Base-by-base conservation (phyloP, 1,140 invertebrate species). In the Spodoptera frugiperda region DNA sequence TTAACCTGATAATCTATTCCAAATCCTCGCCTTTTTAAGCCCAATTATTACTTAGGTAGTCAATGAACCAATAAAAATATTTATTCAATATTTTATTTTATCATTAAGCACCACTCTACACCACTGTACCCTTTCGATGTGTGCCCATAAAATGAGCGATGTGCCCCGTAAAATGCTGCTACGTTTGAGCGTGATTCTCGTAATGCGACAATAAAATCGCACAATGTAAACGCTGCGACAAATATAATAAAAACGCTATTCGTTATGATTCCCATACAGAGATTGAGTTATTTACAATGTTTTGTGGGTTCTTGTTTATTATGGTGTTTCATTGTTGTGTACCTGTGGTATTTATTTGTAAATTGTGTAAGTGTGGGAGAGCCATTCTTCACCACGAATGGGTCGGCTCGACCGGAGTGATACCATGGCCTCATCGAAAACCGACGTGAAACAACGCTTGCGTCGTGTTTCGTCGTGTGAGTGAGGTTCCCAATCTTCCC, bases 131-230 rank as follows among this genome's bases (percentile, higher is more conserved):
- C 3, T 71, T 6, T 30, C 39, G 77, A 39, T 65, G 59, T 78
- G 77, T 73, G 77, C 49, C 70, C 70, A 78, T 78, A 67, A 78
- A 78, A 67, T 48, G 61, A 74, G 77, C 59, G 70, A 78, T 78
- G 68, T 6, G 49, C n/a, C 68, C 68, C 21, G 44, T 72, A 72
- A 78, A 78, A 21, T n/a, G 9, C 49, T 77, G 65, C 61, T 59
- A 61, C 25, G 49, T 54, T 25, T 17, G 19, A 10, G 44, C 46
- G 51, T 21, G 55, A 77, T 72, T 77, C 48, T 59, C 68, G 59
- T 39, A 70, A 57, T 39, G 55, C 55, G 55, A 61, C 25, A 59
- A 72, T 77, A 72, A 77, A 71, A 65, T 72, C 21, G 49, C 68
- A 72, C 25, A 17, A 53, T 30, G 39, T 65, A 57, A 39, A 51